A percentile compares a stretch with the other conserved stretches of the same genome.
Evolutionary conservation across 2,113 vertebrate species (phyloP).

Genomic region (Cheilinus undulatus): DNA sequence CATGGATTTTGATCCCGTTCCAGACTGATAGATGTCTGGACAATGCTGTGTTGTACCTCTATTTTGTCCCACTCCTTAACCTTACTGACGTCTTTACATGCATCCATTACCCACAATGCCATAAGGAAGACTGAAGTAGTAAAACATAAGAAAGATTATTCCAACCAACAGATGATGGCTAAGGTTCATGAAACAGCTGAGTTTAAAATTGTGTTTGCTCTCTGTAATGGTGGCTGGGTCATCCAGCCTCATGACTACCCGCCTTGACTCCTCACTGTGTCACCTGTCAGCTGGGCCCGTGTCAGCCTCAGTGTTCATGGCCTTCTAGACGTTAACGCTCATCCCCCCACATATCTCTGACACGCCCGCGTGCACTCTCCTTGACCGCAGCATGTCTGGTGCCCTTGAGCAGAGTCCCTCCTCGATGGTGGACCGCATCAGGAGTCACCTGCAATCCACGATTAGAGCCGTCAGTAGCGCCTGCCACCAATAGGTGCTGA

Average conservation of each 20-base stretch:
- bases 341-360: constrained; percentile 47
- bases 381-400: constrained; percentile 65
- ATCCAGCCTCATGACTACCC: constrained; percentile 1
- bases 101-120: no score
- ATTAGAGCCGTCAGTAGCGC: constrained; percentile 71
- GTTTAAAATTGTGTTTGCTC: no score
- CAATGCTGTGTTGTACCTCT: no score
- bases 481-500: constrained; percentile 76
- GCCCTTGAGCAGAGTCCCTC: constrained; percentile 73
- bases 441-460: constrained; percentile 73
- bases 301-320: constrained; percentile 34
- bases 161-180: no score
- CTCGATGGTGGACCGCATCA: constrained; percentile 64
- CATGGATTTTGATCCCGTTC: no score
- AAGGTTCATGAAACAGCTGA: no score
- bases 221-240: not conserved
- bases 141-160: no score
- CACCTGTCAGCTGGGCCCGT: constrained; percentile 36
- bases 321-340: constrained; percentile 46
- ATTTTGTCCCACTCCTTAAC: no score
- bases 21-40: no score
- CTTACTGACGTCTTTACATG: no score
- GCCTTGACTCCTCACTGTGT: constrained; percentile 15
- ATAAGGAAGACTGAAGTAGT: no score
- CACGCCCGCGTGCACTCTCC: constrained; percentile 49